Percentiles rank a stretch among this genome's conserved stretches.
Conservation (phyloP, 1,140 invertebrate genomes). For the Zeugodacus cucurbitae region DNA sequence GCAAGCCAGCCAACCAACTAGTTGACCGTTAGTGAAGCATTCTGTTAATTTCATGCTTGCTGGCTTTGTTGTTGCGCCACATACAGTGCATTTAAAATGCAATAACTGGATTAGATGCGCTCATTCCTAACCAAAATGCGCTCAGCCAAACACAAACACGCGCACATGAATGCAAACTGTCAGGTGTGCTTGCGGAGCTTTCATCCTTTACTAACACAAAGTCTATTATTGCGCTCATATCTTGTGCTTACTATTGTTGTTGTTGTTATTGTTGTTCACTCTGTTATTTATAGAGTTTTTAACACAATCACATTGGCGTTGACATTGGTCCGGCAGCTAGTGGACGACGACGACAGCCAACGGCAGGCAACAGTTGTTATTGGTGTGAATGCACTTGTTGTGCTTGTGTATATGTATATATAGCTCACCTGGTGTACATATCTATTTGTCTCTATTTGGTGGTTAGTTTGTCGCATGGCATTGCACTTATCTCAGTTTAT, state of each 20-base stretch:
- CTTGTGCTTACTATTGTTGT: not conserved
- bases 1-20: not conserved
- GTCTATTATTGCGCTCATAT: conserved; percentile 11
- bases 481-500: conserved; percentile 37
- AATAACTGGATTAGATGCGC: conserved; percentile 44
- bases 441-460: not conserved
- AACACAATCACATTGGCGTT: conserved; percentile 15
- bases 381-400: not conserved
- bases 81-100: conserved; percentile 42
- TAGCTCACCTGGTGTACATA: not conserved
- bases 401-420: not conserved
- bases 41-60: not conserved
- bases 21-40: not conserved
- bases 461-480: not conserved
- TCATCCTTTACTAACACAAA: conserved; percentile 1
- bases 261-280: conserved; percentile 9
- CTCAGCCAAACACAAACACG: not conserved
- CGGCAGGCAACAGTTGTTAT: not conserved
- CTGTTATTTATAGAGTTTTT: conserved; percentile 35
- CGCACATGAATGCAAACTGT: not conserved
- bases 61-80: not conserved
- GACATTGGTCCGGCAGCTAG: conserved; percentile 3
- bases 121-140: conserved; percentile 4
- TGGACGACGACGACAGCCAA: not conserved
- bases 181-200: not conserved